These are phyloP conservation scores for Semaprochilodus insignis DNA, from an alignment of 2,797 vertebrate genomes.

Conservation along the genomic window DNA sequence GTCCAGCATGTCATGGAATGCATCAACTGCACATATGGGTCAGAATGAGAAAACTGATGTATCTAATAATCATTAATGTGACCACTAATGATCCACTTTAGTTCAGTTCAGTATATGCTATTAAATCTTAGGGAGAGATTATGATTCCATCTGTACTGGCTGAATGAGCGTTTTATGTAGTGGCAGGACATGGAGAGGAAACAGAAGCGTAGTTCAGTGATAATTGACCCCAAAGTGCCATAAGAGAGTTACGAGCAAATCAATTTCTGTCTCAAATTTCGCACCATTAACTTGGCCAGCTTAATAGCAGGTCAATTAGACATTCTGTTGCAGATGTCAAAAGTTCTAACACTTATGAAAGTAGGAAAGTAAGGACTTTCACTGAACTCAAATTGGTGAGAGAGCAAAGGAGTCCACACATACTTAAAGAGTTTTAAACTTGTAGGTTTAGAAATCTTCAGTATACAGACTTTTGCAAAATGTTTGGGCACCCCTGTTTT, in stretches of 20 bases:
- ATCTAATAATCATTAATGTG: neutral
- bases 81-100: neutral
- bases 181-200: neutral
- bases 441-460: neutral
- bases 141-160: constrained; percentile 11
- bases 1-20: neutral
- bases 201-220: constrained; percentile 13
- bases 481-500: no score
- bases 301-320: constrained; percentile 11
- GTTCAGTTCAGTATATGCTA: neutral
- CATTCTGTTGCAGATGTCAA: neutral
- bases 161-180: neutral
- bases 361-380: neutral
- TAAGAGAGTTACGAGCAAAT: constrained; percentile 16
- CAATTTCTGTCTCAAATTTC: constrained; percentile 2
- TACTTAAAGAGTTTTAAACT: neutral
- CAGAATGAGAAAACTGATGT: neutral
- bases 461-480: neutral
- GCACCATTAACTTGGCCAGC: constrained; percentile 6
- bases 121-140: constrained; percentile 1
- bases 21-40: neutral
- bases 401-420: neutral
- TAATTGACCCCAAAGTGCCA: constrained; percentile 2
- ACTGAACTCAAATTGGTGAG: neutral
- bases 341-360: neutral